Evolutionary conservation across 2,888 invertebrate genomes (phyloP), one percentile per base, ranked within the genome.

Genomic region (Calliphora vomitoria): DNA sequence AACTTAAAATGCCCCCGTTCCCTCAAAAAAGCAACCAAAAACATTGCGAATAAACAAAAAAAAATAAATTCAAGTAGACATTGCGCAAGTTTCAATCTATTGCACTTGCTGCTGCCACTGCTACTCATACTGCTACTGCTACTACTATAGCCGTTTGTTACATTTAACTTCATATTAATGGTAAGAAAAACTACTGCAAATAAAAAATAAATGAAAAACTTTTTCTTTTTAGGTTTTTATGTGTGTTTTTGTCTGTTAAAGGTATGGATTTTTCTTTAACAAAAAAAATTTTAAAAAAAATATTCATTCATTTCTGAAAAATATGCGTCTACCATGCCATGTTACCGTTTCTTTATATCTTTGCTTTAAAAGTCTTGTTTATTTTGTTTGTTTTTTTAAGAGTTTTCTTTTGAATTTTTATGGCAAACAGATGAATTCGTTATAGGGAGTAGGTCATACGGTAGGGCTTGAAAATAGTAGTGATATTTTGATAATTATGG

Each of bases 61-160:
- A n/a, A n/a, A n/a, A n/a, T n/a, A n/a, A 41, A 66, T 60, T 50
- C 53, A 79, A 76, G 80, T 80, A 86, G 75, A 79, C 85, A 87
- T 87, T 87, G 87, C 87, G 87, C 87, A 87, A 87, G 87, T 87
- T 87, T 87, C 82, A 87, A 87, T 69, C 78, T 87, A 82, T 82
- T 84, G 82, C 85, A 85, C 80, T 85, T 75, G 53, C 68, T 75
- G 53, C 68, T 83, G 72, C 38, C 38, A 47, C 31, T 53, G 60
- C 69, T 83, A 44, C 41, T 62, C 74, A 4, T 18, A 62, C 18
- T 62, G 47, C 38, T 69, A 2, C 25, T 25, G 25, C 25, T 35
- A 5, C 35, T 35, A 35, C 35, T 35, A 5, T 35, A 35, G 41
- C 31, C 15, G 68, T 84, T 84, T 79, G 72, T 62, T 85, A 85